Evolutionary conservation across 2,888 invertebrate species (phyloP).

Genomic region (Tinea trinotella): DNA sequence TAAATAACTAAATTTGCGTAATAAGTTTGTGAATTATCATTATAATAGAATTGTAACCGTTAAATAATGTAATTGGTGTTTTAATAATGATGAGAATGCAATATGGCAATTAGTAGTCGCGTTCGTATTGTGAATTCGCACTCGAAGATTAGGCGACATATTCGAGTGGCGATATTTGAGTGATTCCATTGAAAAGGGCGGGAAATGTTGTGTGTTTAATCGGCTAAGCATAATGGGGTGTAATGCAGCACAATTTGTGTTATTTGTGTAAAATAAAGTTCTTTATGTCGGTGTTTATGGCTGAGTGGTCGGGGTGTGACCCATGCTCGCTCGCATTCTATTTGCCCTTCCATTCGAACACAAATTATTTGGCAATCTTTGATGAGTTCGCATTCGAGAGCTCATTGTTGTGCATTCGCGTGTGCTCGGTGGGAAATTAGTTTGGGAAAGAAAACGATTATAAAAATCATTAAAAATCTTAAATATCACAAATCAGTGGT

Average conservation of each 20-base stretch:
- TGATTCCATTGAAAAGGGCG: not conserved
- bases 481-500: no score
- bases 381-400: not conserved
- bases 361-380: not conserved
- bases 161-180: not conserved
- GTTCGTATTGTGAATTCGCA: no score
- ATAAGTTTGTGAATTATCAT: no score
- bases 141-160: not conserved
- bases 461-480: no score
- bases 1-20: no score
- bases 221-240: not conserved
- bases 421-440: not conserved
- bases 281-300: not conserved
- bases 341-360: not conserved
- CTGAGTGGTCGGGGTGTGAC: slow-evolving; percentile 7
- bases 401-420: not conserved
- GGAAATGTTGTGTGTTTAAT: not conserved
- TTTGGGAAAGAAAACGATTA: no score
- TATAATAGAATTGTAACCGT: no score
- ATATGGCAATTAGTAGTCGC: no score
- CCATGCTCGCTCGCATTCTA: not conserved
- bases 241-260: not conserved
- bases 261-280: slow-evolving; percentile 10
- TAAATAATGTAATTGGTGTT: no score
- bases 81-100: no score